Evolutionary conservation across 2,113 vertebrate species (phyloP).

Genomic region (Vidua macroura): DNA sequence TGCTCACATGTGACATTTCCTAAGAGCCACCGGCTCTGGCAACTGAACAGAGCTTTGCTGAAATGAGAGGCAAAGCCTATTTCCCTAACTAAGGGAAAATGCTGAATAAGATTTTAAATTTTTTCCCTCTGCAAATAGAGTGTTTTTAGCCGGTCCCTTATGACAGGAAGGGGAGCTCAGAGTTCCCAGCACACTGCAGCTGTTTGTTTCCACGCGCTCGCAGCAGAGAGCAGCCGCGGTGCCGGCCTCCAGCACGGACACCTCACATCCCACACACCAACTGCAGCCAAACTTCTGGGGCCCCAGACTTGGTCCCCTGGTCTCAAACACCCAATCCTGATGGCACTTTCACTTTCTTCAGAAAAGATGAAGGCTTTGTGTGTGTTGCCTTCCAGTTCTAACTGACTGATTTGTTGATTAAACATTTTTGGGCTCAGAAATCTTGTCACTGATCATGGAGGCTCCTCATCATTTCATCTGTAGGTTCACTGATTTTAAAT

Average conservation of each 20-base stretch:
- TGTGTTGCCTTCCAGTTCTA: neutral
- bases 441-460: neutral
- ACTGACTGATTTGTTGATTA: neutral
- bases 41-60: neutral
- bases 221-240: neutral
- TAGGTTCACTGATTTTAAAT: neutral
- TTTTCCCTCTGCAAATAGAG: neutral
- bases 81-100: neutral
- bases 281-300: neutral
- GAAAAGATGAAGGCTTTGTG: neutral
- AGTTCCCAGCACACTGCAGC: neutral
- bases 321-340: neutral
- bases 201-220: neutral
- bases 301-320: neutral
- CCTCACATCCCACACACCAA: neutral
- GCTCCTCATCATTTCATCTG: neutral
- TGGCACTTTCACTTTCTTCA: neutral
- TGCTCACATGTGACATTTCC: neutral
- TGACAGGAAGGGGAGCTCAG: neutral
- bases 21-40: neutral
- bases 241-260: neutral
- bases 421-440: neutral
- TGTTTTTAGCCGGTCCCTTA: neutral
- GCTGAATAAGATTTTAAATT: neutral
- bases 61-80: neutral